Base-by-base conservation (phyloP, 2,888 invertebrate species). In the Phyllotreta cruciferae region DNA sequence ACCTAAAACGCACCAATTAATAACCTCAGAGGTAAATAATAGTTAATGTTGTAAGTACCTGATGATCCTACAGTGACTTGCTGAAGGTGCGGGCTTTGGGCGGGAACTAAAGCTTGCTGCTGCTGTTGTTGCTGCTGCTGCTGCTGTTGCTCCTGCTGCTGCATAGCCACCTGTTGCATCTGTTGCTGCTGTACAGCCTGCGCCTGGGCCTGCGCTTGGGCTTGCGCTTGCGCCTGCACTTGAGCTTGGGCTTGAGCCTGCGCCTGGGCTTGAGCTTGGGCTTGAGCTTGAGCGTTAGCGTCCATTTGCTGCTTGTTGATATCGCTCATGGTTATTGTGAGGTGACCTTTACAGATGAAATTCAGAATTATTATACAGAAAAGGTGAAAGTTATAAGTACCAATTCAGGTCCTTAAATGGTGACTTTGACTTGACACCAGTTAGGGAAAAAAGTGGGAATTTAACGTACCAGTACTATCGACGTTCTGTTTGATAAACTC, bases 151-250 rank as follows among this genome's bases (percentile, higher is more conserved):
- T 82, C 84, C 57, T 86, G 86, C 65, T 85, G 86, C 68, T 85
- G 83, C 68, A 87, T 84, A 7, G 85, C 81, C 58, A 86, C 86
- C 66, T 86, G 87, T 61, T 86, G 87, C 68, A 88, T 82, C 62
- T 75, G 73, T 53, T 74, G 77, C 71, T 85, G 85, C 66, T 84
- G 84, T 8, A 80, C 82, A 3, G 83, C 81, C 67, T 84, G 82
- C 62, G 86, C 86, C 64, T 85, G 86, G 67, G 85, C 83, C 68
- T 87, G 72, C 10, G 73, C 74, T 56, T 77, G 74, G 7, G 67
- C 74, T 56, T 77, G 74, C 41, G 73, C 74, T 53, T 77, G 75
- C 0, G 72, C 74, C 52, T 72, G 72, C 10, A 74, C 76, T 42
- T 77, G 74, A 3, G 73, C 75, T 50, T 78, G 74, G 0, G 74